These are phyloP conservation scores for Malurus alboscapulatus DNA, from an alignment of 2,113 vertebrate species.

Conservation along the genomic window DNA sequence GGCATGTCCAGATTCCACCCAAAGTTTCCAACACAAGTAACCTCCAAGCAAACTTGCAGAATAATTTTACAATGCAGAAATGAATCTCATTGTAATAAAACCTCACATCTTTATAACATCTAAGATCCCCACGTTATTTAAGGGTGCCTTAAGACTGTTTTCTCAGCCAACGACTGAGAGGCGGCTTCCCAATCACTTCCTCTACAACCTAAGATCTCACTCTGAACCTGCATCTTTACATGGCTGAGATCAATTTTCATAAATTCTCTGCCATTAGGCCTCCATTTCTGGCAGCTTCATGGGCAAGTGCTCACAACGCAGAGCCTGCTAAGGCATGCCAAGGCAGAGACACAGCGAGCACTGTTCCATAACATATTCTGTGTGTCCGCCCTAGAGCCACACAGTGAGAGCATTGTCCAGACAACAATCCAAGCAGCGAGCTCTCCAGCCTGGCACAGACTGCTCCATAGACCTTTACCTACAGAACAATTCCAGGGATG, in stretches of 20 bases:
- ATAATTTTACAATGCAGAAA: background rate
- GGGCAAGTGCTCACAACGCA: slow-evolving; percentile 54
- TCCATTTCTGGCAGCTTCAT: slow-evolving; percentile 60
- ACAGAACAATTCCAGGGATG: slow-evolving; percentile 30
- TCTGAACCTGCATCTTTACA: background rate
- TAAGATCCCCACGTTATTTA: background rate
- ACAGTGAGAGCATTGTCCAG: slow-evolving; percentile 65
- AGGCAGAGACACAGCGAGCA: slow-evolving; percentile 62
- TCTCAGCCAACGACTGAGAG: background rate
- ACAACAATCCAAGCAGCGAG: slow-evolving; percentile 53
- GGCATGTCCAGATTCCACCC: background rate
- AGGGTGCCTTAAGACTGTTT: background rate
- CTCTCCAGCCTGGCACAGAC: slow-evolving; percentile 35
- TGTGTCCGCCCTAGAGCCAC: slow-evolving; percentile 11
- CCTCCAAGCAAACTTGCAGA: background rate
- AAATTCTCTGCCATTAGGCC: slow-evolving; percentile 11
- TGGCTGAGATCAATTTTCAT: background rate
- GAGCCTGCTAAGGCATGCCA: slow-evolving; percentile 61
- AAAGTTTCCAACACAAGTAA: background rate
- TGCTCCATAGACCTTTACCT: slow-evolving; percentile 26
- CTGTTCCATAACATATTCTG: slow-evolving; percentile 52
- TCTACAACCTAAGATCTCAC: background rate
- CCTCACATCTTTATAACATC: background rate
- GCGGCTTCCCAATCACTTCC: background rate
- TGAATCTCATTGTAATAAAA: background rate